Evolutionary conservation across 2,888 invertebrate genomes (phyloP), one percentile per base, ranked within the genome.

Genomic region (Drosophila engyochracea): DNA sequence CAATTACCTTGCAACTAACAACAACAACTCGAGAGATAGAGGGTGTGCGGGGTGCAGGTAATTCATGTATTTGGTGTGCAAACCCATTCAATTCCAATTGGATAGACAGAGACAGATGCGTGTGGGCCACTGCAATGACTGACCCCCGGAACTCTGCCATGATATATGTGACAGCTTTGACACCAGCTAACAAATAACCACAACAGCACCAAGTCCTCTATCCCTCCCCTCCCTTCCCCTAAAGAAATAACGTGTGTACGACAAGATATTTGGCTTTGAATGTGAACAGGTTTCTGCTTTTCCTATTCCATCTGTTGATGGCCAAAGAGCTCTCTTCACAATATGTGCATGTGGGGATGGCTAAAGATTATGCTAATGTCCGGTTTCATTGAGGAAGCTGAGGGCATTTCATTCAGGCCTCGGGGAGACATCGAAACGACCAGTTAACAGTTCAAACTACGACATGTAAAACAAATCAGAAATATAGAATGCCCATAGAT

Each of bases 91-190:
- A 37, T 37, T 47, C 30, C 28, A 25, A 22, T 52, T 30, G 39
- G 62, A 19, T 39, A 68, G 68, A 59, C 60, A 64, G 62, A 68
- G 73, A 77, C 70, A 66, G 76, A 71, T 89, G 91, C 90, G 89
- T 89, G 89, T 83, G 89, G 88, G 85, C 74, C 85, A 74, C 67
- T 67, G 51, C 28, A 30, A 64, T 67, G 72, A 25, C 82, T 91
- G 91, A 91, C 89, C 87, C 88, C 83, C 80, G 85, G 74, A 78
- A 89, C 85, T 74, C 78, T 79, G 77, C 83, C 76, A 77, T 88
- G 86, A 88, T 81, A 88, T 91, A 88, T 88, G 90, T 88, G 90
- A 91, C 91, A 88, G 90, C 91, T 90, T 82, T 86, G 87, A 91
- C 87, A 88, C 91, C 79, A 75, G 71, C 85, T 79, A 90, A 90